Conservation (phyloP, 2,113 vertebrate species). For the Melanerpes aurifrons region DNA sequence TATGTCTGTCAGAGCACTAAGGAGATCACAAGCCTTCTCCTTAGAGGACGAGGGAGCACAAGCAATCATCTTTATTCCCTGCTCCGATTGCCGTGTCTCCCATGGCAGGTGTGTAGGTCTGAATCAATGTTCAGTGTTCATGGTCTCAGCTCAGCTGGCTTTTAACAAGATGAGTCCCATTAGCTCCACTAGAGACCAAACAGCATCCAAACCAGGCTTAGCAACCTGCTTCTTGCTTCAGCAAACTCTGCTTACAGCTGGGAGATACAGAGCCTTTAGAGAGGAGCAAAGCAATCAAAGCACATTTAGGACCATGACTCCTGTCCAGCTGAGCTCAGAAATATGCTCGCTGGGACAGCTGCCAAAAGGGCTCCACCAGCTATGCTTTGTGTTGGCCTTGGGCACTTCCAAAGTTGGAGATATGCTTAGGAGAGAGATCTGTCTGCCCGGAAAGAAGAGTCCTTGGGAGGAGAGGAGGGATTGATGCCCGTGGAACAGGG, state of each 20-base stretch:
- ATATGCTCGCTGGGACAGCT: constrained; percentile 45
- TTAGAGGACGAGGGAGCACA: not conserved
- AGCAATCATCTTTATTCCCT: not conserved
- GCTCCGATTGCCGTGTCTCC: not conserved
- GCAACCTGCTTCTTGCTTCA: constrained; percentile 64
- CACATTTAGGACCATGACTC: constrained; percentile 55
- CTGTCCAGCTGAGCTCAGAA: constrained; percentile 65
- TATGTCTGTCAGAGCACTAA: not conserved
- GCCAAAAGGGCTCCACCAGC: constrained; percentile 57
- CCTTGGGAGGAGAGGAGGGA: not conserved
- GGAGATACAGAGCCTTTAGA: constrained; percentile 49
- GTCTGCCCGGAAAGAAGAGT: constrained; percentile 3
- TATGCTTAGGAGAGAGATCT: constrained; percentile 12
- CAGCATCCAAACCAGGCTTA: constrained; percentile 40
- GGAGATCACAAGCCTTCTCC: not conserved
- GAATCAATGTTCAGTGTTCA: not conserved
- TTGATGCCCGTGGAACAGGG: not conserved
- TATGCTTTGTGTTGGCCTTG: constrained; percentile 8
- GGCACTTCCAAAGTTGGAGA: constrained; percentile 31
- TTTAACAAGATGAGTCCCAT: constrained; percentile 29
- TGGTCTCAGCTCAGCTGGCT: not conserved
- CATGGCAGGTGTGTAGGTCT: not conserved
- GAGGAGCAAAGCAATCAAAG: constrained; percentile 50
- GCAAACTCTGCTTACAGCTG: constrained; percentile 57
- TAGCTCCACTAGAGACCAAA: constrained; percentile 30